Evolutionary conservation across 1,140 invertebrate species (phyloP).

Genomic region (Tetranychus urticae): DNA sequence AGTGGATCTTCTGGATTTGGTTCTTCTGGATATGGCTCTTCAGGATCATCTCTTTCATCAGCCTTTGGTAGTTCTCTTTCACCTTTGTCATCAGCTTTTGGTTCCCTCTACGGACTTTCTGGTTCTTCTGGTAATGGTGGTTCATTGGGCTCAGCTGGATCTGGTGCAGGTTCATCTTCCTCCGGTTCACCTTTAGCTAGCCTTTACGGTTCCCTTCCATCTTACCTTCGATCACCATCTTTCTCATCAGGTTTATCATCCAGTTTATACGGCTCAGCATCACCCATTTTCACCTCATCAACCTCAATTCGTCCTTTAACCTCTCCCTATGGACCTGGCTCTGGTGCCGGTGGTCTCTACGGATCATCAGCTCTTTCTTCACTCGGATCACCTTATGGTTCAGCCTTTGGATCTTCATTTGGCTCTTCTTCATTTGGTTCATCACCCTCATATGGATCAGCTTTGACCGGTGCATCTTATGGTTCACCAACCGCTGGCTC

Average conservation of each 20-base stretch:
- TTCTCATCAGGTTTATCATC: not conserved
- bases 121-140: too few species aligned
- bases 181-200: not conserved
- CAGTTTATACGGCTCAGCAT: not conserved
- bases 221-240: not conserved
- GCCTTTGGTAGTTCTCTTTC: not conserved
- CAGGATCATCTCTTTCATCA: not conserved
- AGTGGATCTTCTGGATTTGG: too few species aligned
- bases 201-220: not conserved
- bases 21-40: too few species aligned
- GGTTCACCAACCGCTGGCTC: not conserved
- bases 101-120: not conserved
- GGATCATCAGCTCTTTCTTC: not conserved
- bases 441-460: not conserved
- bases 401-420: not conserved
- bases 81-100: not conserved
- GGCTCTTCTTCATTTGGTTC: not conserved
- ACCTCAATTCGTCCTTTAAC: not conserved
- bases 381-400: not conserved
- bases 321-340: not conserved
- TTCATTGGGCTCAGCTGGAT: not conserved
- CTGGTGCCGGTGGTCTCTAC: not conserved
- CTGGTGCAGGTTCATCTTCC: not conserved
- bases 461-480: not conserved
- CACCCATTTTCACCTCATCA: not conserved